phyloP scores from a whole-genome alignment of 2,888 invertebrate species.

The Volucella inflata region DNA sequence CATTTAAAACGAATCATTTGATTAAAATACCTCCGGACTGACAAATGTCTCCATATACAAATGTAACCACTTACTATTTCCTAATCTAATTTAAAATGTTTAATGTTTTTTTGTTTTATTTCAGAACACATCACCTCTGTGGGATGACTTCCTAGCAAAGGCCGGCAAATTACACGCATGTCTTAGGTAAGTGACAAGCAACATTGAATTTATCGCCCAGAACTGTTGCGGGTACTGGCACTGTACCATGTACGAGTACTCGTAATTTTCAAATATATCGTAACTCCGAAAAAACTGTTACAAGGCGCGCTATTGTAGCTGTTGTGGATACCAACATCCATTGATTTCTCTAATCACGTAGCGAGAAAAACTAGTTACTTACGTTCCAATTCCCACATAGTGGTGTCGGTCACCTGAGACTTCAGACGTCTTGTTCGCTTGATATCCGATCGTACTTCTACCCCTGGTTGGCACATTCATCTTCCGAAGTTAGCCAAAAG shows the following conservation, averaged over 20 bases:
- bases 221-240: not conserved
- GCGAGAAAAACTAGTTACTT: slow-evolving; percentile 64
- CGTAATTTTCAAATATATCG: slow-evolving; percentile 46
- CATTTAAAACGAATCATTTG: too few species aligned
- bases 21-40: too few species aligned
- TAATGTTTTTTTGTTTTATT: slow-evolving; percentile 83
- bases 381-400: slow-evolving; percentile 73
- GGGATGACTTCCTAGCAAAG: slow-evolving; percentile 97
- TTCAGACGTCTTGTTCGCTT: slow-evolving; percentile 64
- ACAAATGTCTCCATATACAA: too few species aligned
- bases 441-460: slow-evolving; percentile 61
- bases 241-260: too few species aligned
- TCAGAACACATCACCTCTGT: slow-evolving; percentile 96
- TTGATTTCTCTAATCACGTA: slow-evolving; percentile 46
- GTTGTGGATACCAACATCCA: too few species aligned
- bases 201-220: slow-evolving; percentile 55
- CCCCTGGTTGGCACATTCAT: slow-evolving; percentile 49
- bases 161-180: slow-evolving; percentile 97
- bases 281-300: slow-evolving; percentile 30
- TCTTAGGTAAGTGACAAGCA: slow-evolving; percentile 89
- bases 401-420: slow-evolving; percentile 73
- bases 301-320: not conserved
- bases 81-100: not conserved
- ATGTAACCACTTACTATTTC: not conserved
- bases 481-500: slow-evolving; percentile 20